A percentile compares a stretch with the other conserved stretches of the same genome.
Evolutionary conservation across 1,140 invertebrate genomes (phyloP).

Genomic region (Drosophila sucinea): DNA sequence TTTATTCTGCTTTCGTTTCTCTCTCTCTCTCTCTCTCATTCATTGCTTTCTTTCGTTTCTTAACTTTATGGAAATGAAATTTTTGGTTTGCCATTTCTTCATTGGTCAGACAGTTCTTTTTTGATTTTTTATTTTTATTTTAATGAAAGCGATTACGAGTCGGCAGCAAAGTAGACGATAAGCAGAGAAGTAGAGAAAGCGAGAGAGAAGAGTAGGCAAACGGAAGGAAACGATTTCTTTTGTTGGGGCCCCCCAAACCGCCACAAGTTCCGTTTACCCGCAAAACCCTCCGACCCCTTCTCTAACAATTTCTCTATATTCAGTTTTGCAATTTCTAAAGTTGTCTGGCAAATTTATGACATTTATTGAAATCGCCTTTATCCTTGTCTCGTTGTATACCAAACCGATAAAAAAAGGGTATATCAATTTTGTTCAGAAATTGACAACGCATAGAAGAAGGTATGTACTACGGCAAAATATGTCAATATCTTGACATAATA

Average conservation of each 20-base stretch:
- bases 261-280: not conserved
- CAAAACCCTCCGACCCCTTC: not conserved
- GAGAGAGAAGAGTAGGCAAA: not conserved
- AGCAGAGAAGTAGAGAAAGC: conserved; percentile 5
- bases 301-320: not conserved
- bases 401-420: not conserved
- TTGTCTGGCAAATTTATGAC: conserved; percentile 54
- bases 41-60: not conserved
- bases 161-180: conserved; percentile 38
- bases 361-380: conserved; percentile 57
- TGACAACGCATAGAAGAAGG: no score
- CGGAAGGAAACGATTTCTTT: conserved; percentile 41
- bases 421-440: not conserved
- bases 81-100: conserved; percentile 55
- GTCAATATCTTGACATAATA: no score
- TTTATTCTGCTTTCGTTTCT: not conserved
- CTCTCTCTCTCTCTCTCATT: not conserved
- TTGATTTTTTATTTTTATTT: conserved; percentile 27
- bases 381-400: not conserved
- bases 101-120: conserved; percentile 37
- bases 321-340: conserved; percentile 41
- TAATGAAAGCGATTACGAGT: conserved; percentile 54
- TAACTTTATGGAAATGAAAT: conserved; percentile 43
- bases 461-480: no score
- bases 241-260: not conserved